Percentiles rank a stretch among this genome's conserved stretches.
These are phyloP conservation scores for Drosophila pseudoananassae DNA, from an alignment of 1,140 invertebrate genomes.

Conservation along the genomic window DNA sequence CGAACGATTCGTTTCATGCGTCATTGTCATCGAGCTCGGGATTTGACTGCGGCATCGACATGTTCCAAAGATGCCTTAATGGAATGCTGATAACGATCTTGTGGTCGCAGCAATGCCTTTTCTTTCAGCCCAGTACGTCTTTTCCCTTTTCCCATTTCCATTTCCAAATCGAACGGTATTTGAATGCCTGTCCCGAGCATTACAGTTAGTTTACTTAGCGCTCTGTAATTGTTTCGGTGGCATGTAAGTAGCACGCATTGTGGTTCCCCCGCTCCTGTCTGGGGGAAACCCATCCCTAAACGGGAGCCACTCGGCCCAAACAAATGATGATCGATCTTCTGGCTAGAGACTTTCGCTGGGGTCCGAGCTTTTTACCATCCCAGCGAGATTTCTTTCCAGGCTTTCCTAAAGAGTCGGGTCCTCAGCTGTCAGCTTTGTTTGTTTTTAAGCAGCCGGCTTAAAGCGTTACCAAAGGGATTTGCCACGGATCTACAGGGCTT, in stretches of 20 bases:
- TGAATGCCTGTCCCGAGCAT: conserved; percentile 63
- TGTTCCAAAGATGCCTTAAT: conserved; percentile 79
- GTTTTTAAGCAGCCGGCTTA: conserved; percentile 71
- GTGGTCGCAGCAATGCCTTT: conserved; percentile 65
- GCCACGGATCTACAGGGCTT: conserved; percentile 75
- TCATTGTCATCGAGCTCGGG: conserved; percentile 73
- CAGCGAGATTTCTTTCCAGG: conserved; percentile 19
- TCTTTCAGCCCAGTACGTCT: conserved; percentile 23
- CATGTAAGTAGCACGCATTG: conserved; percentile 82
- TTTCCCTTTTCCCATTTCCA: conserved; percentile 44
- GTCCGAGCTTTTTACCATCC: conserved; percentile 23
- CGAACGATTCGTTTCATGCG: conserved; percentile 69
- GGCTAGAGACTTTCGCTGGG: conserved; percentile 67
- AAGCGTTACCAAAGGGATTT: conserved; percentile 79
- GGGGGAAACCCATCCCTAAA: conserved; percentile 45
- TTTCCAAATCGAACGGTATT: conserved; percentile 64
- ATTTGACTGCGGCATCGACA: conserved; percentile 33
- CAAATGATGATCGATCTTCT: conserved; percentile 81
- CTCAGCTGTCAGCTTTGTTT: conserved; percentile 80
- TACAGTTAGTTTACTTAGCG: conserved; percentile 82
- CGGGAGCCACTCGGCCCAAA: conserved; percentile 71
- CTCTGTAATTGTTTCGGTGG: conserved; percentile 81
- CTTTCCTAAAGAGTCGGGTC: conserved; percentile 26
- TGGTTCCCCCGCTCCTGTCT: conserved; percentile 9
- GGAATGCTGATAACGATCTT: conserved; percentile 83